Conservation (phyloP, 2,888 invertebrate species). For the Rhyacophila evoluta region DNA sequence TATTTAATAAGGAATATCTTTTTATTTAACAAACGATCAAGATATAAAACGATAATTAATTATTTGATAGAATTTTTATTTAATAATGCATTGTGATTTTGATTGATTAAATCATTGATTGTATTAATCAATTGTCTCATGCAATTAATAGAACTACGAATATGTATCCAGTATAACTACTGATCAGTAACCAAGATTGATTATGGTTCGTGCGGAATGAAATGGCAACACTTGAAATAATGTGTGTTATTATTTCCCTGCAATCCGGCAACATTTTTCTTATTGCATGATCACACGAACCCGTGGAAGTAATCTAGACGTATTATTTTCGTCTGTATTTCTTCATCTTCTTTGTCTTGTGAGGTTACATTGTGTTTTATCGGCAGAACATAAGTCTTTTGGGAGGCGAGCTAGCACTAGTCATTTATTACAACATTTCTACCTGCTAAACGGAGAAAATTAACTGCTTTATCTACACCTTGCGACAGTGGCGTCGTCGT, state of each 20-base stretch:
- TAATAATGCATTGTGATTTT: too few relatives aligned
- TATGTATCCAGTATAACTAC: too few relatives aligned
- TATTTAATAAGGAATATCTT: too few relatives aligned
- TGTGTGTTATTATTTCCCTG: constrained; percentile 25
- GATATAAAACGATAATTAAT: too few relatives aligned
- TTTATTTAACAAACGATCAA: too few relatives aligned
- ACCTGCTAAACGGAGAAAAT: constrained; percentile 49
- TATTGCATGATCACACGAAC: constrained; percentile 52
- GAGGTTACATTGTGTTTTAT: constrained; percentile 33
- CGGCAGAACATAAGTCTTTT: constrained; percentile 48
- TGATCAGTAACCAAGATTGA: neutral
- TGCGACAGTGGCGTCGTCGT: constrained; percentile 29
- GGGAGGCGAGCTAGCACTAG: constrained; percentile 30
- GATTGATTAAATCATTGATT: too few relatives aligned
- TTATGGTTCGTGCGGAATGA: neutral
- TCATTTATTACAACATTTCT: constrained; percentile 45
- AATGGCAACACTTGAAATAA: constrained; percentile 35
- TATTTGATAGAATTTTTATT: too few relatives aligned
- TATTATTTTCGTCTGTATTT: constrained; percentile 43
- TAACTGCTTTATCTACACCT: constrained; percentile 47
- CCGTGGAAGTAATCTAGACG: constrained; percentile 49
- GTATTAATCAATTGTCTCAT: too few relatives aligned
- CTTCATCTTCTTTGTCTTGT: constrained; percentile 39
- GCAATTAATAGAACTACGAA: too few relatives aligned
- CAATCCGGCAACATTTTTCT: constrained; percentile 48